Evolutionary conservation across 2,888 invertebrate species (phyloP), one percentile per base, ranked within the genome.

Genomic region (Drosophila fungiperda): DNA sequence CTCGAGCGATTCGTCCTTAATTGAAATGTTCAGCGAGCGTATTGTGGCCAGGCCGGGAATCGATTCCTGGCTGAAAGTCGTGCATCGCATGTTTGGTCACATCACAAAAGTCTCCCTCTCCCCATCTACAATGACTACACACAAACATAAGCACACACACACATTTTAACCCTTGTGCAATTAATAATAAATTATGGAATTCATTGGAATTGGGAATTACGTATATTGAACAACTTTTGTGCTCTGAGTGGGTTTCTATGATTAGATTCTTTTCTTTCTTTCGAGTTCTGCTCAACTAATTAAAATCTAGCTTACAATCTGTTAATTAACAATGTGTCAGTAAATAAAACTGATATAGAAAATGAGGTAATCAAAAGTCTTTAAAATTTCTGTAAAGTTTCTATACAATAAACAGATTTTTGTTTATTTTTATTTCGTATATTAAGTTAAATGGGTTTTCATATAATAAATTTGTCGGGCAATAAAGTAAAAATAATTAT

Each of bases 161-260:
- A 50, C 8, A 26, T 49, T 50, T 48, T 78, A 55, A 61, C 64
- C 65, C 62, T 59, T 64, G 20, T 57, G 57, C 84, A 84, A 84
- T 84, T 84, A 84, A 89, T 84, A 89, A 76, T 84, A 82, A 89
- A 84, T 84, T 89, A 89, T 89, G 84, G 57, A 89, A 79, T 84
- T 84, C 89, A 65, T 69, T 74, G 69, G 87, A 84, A 84, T 68
- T 61, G 57, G 53, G n/a, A 59, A 68, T 50, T 36, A 12, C 23
- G 3, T 32, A 67, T 60, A 72, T 63, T 70, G 62, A 55, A 68
- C 66, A 65, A 60, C 48, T 59, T 49, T 73, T 73, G 65, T 55
- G 38, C 42, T 42, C 38, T 23, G 54, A 29, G 42, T 53, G 32
- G 48, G 23, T 63, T 35, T 60, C 62, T 63, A 45, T 68, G 80